Base-by-base conservation (phyloP, 2,113 vertebrate genomes). In the Clupea harengus region DNA sequence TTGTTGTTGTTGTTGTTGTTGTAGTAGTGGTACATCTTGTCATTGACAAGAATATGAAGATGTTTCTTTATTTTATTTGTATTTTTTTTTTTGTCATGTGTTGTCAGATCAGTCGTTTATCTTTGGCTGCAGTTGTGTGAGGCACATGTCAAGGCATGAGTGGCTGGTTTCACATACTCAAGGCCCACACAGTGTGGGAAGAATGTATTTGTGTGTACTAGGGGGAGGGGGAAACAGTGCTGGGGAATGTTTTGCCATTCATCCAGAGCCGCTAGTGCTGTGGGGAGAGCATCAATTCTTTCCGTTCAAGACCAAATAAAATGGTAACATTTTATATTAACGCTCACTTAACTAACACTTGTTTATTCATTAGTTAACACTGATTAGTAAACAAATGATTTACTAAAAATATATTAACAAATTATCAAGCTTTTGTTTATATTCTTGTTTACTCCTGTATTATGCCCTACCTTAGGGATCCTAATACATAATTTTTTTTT, bases 91-190 rank as follows among this genome's bases (percentile, higher is more conserved):
- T 11, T 44, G 10, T 17, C n/a, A 2, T 39, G 39, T 17, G 28
- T 78, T 39, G 72, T 13, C 32, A 39, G 72, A 78, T 78, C 28
- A 78, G 3, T 39, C 28, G 3, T 78, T 78, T 4, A 6, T 32
- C 32, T 78, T 78, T 39, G 72, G 2, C 13, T 9, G 64, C 10
- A 39, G n/a, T 67, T 1, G n/a, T 28, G 72, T 15, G 32, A 17
- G 3, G 32, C 72, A 78, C 72, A 78, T 78, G 72, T 78, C 72
- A 78, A 78, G 72, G 72, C 72, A 78, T 78, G 72, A 78, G 72
- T 17, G 72, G 72, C 72, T 78, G 28, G 25, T 78, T 78, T 78
- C 72, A 32, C 72, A 78, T 78, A 32, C 83, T 22, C 60, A 6
- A 5, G 9, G 64, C 45, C 44, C 10, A 44, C 67, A 25, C 39